Evolutionary conservation across 2,888 invertebrate genomes (phyloP), one percentile per base, ranked within the genome.

Genomic region (Dasysyrphus tricinctus): DNA sequence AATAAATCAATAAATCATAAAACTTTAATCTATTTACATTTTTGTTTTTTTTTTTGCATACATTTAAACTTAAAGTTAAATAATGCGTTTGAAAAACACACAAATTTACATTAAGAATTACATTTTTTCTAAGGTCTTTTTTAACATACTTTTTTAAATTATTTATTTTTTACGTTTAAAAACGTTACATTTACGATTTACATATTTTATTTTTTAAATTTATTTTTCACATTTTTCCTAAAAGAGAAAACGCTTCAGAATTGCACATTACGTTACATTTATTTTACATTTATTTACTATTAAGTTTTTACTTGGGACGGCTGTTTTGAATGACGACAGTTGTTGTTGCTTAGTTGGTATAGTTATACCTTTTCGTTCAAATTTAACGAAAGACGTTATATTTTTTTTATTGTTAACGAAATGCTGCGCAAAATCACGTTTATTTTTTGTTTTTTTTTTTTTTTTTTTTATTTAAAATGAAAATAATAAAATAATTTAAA

Each of bases 391-490:
- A 85, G 59, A 80, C 72, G 19, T 49, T 67, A 16, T n/a, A 75
- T 24, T 63, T 72, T 59, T 54, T 19, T 37, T 37, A 37, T 67
- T 34, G 24, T 69, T 56, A 84, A 85, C 73, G 69, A 73, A 69
- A 80, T 85, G 76, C 80, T 85, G 84, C 67, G 84, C 84, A 85
- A 74, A 78, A 85, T 85, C 85, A 85, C 81, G 73, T 80, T 80
- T 16, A 74, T 65, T 79, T 79, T 42, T 2, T 24, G 1, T 24
- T 24, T 24, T 1, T 24, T 24, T 44, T 42, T 2, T 24, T 24
- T 24, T 24, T 24, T 1, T 24, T 24, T 44, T 67, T 19, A 19
- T 37, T 54, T 76, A 37, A 47, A 34, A 16, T 42, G 32, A 75
- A 59, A 59, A 29, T 59, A 78, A 69, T 69, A 59, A 69, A 76